Base-by-base conservation (phyloP, 2,797 vertebrate genomes). In the Poecile montanus region DNA sequence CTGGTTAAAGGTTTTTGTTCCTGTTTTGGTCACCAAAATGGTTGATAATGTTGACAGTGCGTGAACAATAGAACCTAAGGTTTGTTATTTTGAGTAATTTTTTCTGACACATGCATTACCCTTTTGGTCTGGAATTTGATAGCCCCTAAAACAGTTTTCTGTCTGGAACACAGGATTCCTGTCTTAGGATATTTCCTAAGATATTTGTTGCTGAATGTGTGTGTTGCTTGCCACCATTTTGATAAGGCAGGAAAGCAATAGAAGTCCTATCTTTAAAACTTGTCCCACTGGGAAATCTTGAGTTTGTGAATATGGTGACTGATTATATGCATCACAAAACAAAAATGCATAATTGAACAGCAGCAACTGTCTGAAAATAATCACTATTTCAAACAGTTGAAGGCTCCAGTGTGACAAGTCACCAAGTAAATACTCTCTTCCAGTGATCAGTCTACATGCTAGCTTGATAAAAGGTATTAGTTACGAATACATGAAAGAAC, bases 281-380 rank as follows among this genome's bases (percentile, higher is more conserved):
- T 88, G 53, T 95, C 86, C 94, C 81, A 61, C 85, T 74, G 93
- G 92, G 94, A 97, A 94, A 85, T 92, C 70, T 94, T 84, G 75
- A 84, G 74, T 96, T 94, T 95, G 56, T 87, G 77, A 91, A 66
- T 93, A 53, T 84, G 60, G 66, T 91, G 89, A 72, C 77, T 94
- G 84, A 95, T 96, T 93, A 92, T 84, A 94, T 92, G 94, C 95
- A 96, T 75, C 85, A 68, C 60, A 88, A 93, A 94, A 42, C 82
- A 96, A 96, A 96, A 96, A 87, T 93, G 53, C 82, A 93, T 95
- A 95, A 96, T 30, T 94, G 93, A 96, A 88, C 75, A 91, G 86
- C 72, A 85, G 57, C 68, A 89, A 92, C 73, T 94, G 51, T 81
- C 86, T 96, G 89, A 96, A 94, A 93, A 92, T 63, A 95, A 91